A percentile compares a stretch with the other conserved stretches of the same genome.
phyloP scores from a whole-genome alignment of 1,140 invertebrate species.

The Cardiocondyla obscurior region DNA sequence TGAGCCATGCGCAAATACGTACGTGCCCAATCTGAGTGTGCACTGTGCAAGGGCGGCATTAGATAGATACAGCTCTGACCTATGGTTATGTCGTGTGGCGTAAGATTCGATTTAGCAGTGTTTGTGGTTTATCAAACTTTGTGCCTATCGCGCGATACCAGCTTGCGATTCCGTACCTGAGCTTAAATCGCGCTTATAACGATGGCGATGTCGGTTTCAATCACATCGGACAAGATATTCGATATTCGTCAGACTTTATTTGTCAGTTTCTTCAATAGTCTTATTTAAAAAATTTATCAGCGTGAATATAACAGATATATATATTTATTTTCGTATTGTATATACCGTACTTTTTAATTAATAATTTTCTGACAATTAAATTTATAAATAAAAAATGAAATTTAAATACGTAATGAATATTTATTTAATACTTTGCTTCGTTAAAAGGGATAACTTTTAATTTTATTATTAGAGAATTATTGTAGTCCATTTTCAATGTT shows the following conservation, averaged over 20 bases:
- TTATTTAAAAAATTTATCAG: not conserved
- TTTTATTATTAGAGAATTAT: conserved; percentile 1
- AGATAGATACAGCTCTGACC: conserved; percentile 40
- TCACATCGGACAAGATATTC: not conserved
- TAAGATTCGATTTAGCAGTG: conserved; percentile 69
- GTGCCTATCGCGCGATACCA: conserved; percentile 60
- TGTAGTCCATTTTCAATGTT: not conserved
- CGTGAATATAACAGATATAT: not conserved
- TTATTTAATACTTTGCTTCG: not conserved
- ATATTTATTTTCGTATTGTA: no score
- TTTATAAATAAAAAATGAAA: not conserved
- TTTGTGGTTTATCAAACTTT: conserved; percentile 69
- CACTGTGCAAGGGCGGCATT: conserved; percentile 14
- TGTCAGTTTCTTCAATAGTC: not conserved
- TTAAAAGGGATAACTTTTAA: conserved; percentile 1
- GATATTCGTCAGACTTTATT: not conserved
- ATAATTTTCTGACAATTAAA: not conserved
- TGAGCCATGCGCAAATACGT: conserved; percentile 6
- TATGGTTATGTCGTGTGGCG: conserved; percentile 59
- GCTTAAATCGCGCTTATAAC: conserved; percentile 58
- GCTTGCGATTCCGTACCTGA: conserved; percentile 46
- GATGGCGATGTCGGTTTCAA: not conserved
- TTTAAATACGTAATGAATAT: not conserved
- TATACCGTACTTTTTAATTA: no score
- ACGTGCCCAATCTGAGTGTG: conserved; percentile 51